phyloP scores from a whole-genome alignment of 2,797 vertebrate species.

The Macrochelys suwanniensis region DNA sequence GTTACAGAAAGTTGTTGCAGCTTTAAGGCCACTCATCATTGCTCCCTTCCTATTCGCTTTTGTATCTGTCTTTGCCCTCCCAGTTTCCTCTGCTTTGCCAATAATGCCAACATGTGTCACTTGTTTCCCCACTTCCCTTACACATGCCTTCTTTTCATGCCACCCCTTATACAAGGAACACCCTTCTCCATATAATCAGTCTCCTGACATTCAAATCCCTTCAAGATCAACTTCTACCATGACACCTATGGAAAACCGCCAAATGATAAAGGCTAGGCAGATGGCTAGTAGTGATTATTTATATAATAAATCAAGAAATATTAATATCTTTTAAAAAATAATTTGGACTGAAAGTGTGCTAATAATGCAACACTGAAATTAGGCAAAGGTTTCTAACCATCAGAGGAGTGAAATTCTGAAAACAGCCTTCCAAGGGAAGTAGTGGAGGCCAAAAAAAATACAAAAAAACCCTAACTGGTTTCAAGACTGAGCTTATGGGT shows the following conservation, averaged over 20 bases:
- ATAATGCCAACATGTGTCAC: neutral
- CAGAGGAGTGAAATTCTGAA: neutral
- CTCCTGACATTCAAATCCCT: neutral
- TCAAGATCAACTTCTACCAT: neutral
- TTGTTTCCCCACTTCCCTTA: neutral
- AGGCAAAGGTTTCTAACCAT: neutral
- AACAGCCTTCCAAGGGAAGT: neutral
- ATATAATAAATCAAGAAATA: neutral
- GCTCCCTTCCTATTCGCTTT: neutral
- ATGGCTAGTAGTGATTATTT: neutral
- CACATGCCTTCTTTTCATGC: neutral
- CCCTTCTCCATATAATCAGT: neutral
- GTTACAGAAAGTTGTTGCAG: neutral
- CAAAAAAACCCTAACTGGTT: too few species aligned
- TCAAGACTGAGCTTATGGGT: neutral
- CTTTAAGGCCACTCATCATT: neutral
- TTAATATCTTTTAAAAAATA: neutral
- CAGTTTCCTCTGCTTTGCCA: neutral
- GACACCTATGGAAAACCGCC: neutral
- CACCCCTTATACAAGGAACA: too few species aligned
- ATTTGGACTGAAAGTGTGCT: neutral
- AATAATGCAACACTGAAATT: neutral
- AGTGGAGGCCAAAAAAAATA: neutral
- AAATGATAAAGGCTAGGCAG: neutral
- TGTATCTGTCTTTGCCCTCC: too few species aligned